Percentiles rank a stretch among this genome's conserved stretches.
Evolutionary conservation across 1,140 invertebrate genomes (phyloP).

Genomic region (Drosophila funebris): DNA sequence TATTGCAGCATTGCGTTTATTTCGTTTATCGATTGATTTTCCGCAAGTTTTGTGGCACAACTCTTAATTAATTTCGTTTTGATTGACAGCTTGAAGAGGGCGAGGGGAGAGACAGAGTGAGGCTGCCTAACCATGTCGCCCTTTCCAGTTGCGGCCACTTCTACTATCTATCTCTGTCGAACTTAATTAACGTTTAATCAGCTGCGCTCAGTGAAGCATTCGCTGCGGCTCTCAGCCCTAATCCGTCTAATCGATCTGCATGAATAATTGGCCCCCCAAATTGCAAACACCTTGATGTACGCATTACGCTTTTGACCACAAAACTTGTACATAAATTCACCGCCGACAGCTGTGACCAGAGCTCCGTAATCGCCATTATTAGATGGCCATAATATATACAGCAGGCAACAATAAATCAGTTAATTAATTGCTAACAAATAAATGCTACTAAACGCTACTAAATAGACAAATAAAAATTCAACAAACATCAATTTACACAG

Average conservation of each 20-base stretch:
- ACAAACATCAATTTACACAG: not conserved
- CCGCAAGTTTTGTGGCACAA: constrained; percentile 13
- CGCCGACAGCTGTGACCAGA: constrained; percentile 15
- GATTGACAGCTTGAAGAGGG: constrained; percentile 40
- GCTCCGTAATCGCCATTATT: constrained; percentile 54
- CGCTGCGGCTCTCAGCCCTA: constrained; percentile 46
- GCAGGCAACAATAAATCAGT: constrained; percentile 31
- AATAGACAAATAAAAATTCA: constrained; percentile 43
- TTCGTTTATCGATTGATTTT: constrained; percentile 51
- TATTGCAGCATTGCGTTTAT: constrained; percentile 50
- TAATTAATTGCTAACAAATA: constrained; percentile 59
- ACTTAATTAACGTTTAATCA: constrained; percentile 74
- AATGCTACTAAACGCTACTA: not conserved
- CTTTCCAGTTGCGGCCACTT: not conserved
- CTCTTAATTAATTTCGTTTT: constrained; percentile 73
- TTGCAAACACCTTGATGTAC: constrained; percentile 24
- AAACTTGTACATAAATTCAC: constrained; percentile 46
- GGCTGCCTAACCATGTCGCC: not conserved
- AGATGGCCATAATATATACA: constrained; percentile 25
- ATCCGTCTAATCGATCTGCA: constrained; percentile 67
- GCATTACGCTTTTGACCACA: not conserved
- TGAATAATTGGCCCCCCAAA: constrained; percentile 61
- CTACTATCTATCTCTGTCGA: constrained; percentile 5
- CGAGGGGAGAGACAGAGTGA: not conserved
- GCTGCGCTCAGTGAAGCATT: constrained; percentile 57